These are phyloP conservation scores for Pangasius mekongensis DNA, from an alignment of 2,797 vertebrate species.

Conservation along the genomic window DNA sequence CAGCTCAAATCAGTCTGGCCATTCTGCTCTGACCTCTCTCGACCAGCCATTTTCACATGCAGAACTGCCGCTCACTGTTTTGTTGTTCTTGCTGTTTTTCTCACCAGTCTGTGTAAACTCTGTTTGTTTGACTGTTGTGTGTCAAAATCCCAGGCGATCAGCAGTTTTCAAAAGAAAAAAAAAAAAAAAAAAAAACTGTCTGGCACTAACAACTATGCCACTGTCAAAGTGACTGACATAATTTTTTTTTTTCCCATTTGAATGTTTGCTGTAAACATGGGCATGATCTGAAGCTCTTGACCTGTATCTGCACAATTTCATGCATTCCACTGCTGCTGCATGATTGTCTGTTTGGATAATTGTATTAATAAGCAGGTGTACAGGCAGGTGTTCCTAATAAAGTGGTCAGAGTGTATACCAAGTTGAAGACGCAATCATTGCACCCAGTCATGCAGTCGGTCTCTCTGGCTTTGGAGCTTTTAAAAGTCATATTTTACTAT, in stretches of 20 bases:
- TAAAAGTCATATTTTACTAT: conserved; percentile 14
- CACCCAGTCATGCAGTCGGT: neutral
- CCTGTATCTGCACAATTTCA: neutral
- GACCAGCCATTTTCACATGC: neutral
- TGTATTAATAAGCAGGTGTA: neutral
- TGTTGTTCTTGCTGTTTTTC: too few species aligned
- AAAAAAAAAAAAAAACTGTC: neutral
- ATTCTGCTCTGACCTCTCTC: neutral
- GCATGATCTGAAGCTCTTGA: neutral
- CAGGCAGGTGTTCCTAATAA: neutral
- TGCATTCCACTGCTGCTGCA: neutral
- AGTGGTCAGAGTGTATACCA: neutral
- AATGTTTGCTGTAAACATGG: neutral
- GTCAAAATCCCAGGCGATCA: neutral
- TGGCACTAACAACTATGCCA: neutral
- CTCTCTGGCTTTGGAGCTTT: conserved; percentile 4
- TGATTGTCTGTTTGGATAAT: neutral
- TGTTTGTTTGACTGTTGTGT: conserved; percentile 3
- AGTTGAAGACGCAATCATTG: conserved; percentile 3
- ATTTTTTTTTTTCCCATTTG: neutral
- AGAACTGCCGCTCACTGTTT: neutral
- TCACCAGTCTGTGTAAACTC: neutral
- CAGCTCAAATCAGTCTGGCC: neutral
- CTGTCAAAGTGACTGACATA: neutral
- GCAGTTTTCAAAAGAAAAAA: neutral